A percentile compares a stretch with the other conserved stretches of the same genome.
Evolutionary conservation across 2,888 invertebrate species (phyloP).

Genomic region (Tanypteryx hageni): DNA sequence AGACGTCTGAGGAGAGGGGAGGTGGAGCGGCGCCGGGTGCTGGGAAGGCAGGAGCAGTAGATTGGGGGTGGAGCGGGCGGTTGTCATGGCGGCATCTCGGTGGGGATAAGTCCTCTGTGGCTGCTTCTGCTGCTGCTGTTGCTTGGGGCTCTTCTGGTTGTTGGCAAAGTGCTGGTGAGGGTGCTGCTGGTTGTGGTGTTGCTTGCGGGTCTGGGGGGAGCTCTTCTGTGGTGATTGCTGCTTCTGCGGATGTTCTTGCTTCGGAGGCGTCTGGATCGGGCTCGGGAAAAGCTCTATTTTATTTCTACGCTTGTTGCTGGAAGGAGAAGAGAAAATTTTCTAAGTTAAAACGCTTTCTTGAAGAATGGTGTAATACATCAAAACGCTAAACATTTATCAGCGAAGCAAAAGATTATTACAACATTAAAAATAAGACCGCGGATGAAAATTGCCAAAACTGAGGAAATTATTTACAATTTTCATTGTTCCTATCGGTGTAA

Average conservation of each 20-base stretch:
- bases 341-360: too few species aligned
- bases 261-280: constrained; percentile 12
- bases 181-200: neutral
- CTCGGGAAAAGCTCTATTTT: constrained; percentile 35
- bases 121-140: constrained; percentile 21
- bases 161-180: neutral
- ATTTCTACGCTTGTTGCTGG: constrained; percentile 35
- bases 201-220: neutral
- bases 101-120: constrained; percentile 67
- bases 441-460: too few species aligned
- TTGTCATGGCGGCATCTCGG: constrained; percentile 73
- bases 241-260: neutral
- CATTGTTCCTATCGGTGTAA: too few species aligned
- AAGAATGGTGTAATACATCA: too few species aligned
- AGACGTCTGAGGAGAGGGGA: neutral
- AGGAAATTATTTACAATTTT: too few species aligned
- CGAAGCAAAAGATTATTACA: too few species aligned
- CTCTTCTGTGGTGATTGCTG: constrained; percentile 6
- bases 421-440: too few species aligned
- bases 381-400: too few species aligned
- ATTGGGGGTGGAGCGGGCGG: constrained; percentile 76
- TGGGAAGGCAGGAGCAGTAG: constrained; percentile 70
- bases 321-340: neutral
- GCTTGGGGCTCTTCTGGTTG: neutral
- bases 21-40: constrained; percentile 68